These are phyloP conservation scores for Motacilla tschutschensis DNA, from an alignment of 2,113 vertebrate species.

Conservation along the genomic window DNA sequence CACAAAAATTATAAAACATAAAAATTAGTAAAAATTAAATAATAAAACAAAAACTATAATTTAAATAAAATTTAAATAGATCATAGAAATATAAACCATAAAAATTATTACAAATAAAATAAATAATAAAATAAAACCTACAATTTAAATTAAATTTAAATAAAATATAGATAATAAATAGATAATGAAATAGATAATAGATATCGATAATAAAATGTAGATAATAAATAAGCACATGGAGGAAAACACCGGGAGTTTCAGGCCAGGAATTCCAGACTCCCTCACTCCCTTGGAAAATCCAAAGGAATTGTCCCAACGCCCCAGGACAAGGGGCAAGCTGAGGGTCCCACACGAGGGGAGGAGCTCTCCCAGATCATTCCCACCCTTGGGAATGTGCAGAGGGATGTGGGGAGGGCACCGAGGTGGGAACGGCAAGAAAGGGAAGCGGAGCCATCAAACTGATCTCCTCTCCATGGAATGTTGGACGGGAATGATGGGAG, in stretches of 20 bases:
- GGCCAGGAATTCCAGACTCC: background rate
- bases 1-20: background rate
- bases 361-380: background rate
- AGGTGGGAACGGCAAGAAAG: accelerated
- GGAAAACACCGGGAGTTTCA: accelerated
- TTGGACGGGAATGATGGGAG: background rate
- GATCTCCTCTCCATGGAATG: background rate
- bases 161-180: no score
- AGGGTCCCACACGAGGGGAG: accelerated
- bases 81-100: no score
- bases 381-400: background rate
- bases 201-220: background rate
- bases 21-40: no score
- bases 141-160: no score
- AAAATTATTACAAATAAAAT: background rate
- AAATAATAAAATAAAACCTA: background rate
- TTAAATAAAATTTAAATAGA: no score
- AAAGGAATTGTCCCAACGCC: background rate
- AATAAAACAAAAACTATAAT: no score
- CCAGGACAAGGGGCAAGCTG: accelerated
- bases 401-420: background rate
- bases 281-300: background rate
- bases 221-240: background rate
- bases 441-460: accelerated
- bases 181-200: no score